A percentile compares a stretch with the other conserved stretches of the same genome.
phyloP scores from a whole-genome alignment of 1,140 invertebrate genomes.

The Anastatus disparis region DNA sequence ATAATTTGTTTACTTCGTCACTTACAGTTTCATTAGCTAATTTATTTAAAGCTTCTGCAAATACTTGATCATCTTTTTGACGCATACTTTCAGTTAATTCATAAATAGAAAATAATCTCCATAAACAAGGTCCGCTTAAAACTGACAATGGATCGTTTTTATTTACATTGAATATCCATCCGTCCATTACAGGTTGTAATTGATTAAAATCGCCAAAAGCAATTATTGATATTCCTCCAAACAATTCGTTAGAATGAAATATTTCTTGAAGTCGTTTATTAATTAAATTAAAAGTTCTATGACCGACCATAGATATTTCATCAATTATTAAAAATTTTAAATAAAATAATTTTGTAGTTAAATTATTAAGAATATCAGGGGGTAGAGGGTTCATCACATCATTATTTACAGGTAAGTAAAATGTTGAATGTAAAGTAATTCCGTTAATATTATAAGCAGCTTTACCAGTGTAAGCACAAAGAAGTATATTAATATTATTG shows the following conservation, averaged over 20 bases:
- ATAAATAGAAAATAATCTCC: conserved; percentile 32
- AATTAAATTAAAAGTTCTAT: conserved; percentile 44
- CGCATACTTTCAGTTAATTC: conserved; percentile 42
- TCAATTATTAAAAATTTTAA: conserved; percentile 56
- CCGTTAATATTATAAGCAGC: conserved; percentile 43
- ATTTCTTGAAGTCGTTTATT: too few species aligned
- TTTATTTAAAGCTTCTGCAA: conserved; percentile 31
- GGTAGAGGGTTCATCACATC: neutral
- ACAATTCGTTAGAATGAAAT: conserved; percentile 39
- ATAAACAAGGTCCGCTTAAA: conserved; percentile 10
- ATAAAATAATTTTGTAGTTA: too few species aligned
- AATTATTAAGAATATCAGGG: neutral
- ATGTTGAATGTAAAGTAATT: conserved; percentile 52
- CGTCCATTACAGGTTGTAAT: conserved; percentile 37
- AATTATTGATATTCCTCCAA: conserved; percentile 41
- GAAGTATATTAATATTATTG: neutral
- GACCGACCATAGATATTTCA: conserved; percentile 56
- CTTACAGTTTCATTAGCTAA: conserved; percentile 10
- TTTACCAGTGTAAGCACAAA: conserved; percentile 48
- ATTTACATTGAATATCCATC: conserved; percentile 20
- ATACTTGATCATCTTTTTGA: conserved; percentile 41
- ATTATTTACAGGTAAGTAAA: conserved; percentile 47
- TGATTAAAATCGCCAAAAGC: conserved; percentile 34
- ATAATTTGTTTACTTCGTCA: neutral
- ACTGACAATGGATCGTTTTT: conserved; percentile 1